Evolutionary conservation across 2,113 vertebrate species (phyloP), one percentile per base, ranked within the genome.

Genomic region (Onychorhynchus coronatus): DNA sequence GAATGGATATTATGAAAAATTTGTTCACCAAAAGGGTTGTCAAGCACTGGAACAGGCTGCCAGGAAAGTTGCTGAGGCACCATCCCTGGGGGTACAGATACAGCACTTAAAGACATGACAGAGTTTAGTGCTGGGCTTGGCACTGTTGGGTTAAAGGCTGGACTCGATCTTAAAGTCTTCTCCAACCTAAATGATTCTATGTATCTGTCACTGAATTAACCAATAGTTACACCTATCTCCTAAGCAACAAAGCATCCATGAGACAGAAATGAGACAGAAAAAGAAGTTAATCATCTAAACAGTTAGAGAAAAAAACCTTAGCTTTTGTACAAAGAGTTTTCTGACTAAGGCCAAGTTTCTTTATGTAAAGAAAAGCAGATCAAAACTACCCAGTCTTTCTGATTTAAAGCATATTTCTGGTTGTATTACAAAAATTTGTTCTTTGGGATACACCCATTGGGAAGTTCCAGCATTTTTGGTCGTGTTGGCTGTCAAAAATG

Each of bases 331-430:
- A 55, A 47, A 53, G 12, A 5, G 14, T 37, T 87, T 89, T 82
- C 83, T 88, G 42, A 66, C n/a, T 39, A 33, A 74, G 15, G 14
- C 39, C 59, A 68, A 56, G 17, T 27, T 85, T 71, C 56, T 75
- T 31, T 77, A 14, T 14, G 27, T 91, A 89, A 79, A 89, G 49
- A 65, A 81, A 89, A 91, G 27, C 28, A 82, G 66, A 68, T 53
- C 24, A 72, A 71, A 78, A 78, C 52, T 79, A 62, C 11, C 18
- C 44, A 65, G 35, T 50, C 44, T 39, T 83, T 83, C 56, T 89
- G 87, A 87, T 87, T 44, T 87, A 72, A 94, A 95, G 76, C 68
- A 68, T 47, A 61, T 78, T 96, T 92, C 77, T 89, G 49, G n/a
- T 75, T 56, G 44, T 14, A 46, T 75, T 76, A 68, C 56, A 84